Percentiles rank a stretch among this genome's conserved stretches.
Evolutionary conservation across 2,888 invertebrate genomes (phyloP).

Genomic region (Lissonota sp.): DNA sequence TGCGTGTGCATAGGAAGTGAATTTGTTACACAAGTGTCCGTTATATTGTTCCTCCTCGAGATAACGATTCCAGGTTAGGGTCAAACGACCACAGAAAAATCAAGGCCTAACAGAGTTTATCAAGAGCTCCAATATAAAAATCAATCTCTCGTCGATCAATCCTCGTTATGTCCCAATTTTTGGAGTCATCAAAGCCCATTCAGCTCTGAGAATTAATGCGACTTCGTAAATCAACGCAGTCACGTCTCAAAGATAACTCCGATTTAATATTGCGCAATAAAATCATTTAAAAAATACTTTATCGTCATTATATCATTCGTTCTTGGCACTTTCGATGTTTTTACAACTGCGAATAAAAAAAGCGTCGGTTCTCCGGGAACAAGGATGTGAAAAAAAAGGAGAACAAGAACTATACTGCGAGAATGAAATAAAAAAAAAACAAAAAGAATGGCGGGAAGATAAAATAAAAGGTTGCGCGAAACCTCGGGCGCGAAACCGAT

Average conservation of each 20-base stretch:
- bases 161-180: too few relatives aligned
- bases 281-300: not conserved
- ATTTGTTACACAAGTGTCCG: slow-evolving; percentile 53
- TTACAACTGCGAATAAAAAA: slow-evolving; percentile 4
- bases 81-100: slow-evolving; percentile 19
- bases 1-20: slow-evolving; percentile 44
- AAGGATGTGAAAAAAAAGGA: not conserved
- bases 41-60: slow-evolving; percentile 34
- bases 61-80: slow-evolving; percentile 57
- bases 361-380: not conserved
- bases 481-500: slow-evolving; percentile 50
- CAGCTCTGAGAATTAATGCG: too few relatives aligned
- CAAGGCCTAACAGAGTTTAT: not conserved
- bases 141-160: not conserved
- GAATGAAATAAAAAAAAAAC: slow-evolving; percentile 35
- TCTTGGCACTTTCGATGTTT: not conserved
- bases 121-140: not conserved
- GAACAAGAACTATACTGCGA: not conserved
- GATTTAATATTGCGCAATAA: not conserved
- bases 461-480: slow-evolving; percentile 48
- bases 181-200: too few relatives aligned
- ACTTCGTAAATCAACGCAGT: not conserved
- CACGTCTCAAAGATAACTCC: not conserved
- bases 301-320: not conserved
- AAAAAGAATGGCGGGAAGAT: slow-evolving; percentile 33